Evolutionary conservation across 1,140 invertebrate genomes (phyloP).

Genomic region (Drosophila sucinea): DNA sequence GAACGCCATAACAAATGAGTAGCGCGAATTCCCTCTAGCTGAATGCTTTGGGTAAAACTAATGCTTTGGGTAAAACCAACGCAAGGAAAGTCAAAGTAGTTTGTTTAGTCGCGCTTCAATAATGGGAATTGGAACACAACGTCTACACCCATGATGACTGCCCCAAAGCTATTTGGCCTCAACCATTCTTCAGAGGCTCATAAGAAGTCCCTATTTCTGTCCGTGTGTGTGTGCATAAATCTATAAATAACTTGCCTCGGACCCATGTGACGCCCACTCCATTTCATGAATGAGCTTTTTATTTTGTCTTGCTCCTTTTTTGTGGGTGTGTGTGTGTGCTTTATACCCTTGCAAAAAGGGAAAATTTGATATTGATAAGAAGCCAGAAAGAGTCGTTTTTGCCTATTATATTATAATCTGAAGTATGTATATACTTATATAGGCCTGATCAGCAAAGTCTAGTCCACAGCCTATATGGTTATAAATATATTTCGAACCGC

Average conservation of each 20-base stretch:
- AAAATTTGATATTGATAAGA: background rate
- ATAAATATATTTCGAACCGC: no score
- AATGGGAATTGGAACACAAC: slow-evolving; percentile 49
- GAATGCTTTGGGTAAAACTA: slow-evolving; percentile 26
- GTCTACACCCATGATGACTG: slow-evolving; percentile 39
- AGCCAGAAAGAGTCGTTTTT: no score
- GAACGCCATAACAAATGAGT: slow-evolving; percentile 15
- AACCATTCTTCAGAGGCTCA: slow-evolving; percentile 19
- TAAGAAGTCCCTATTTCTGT: background rate
- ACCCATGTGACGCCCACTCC: background rate
- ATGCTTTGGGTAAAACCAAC: slow-evolving; percentile 33
- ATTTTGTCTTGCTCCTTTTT: background rate
- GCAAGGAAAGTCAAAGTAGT: slow-evolving; percentile 51
- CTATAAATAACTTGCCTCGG: slow-evolving; percentile 62
- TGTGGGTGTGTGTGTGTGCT: background rate
- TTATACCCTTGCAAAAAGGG: background rate
- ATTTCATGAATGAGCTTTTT: background rate
- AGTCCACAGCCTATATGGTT: no score
- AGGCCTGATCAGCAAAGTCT: no score
- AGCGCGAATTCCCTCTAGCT: slow-evolving; percentile 17
- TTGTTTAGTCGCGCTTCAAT: slow-evolving; percentile 59
- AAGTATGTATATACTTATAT: no score
- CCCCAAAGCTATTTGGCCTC: slow-evolving; percentile 57
- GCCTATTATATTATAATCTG: no score
- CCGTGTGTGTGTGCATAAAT: slow-evolving; percentile 48